Conservation (phyloP, 2,888 invertebrate species). For the Cosmia pyralina region DNA sequence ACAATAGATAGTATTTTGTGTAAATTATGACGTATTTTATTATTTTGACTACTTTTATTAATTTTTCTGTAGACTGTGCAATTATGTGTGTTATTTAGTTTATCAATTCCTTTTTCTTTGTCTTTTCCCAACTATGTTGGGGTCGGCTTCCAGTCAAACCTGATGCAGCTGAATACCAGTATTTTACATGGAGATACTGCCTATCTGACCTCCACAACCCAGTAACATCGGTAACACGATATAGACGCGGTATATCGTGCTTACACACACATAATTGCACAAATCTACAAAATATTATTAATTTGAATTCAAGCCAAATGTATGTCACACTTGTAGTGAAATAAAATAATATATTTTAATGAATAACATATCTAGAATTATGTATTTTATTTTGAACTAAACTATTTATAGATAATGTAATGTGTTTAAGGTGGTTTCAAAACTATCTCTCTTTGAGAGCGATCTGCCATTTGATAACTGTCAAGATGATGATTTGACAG, state of each 20-base stretch:
- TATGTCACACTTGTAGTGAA: constrained; percentile 1
- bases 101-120: neutral
- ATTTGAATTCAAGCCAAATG: constrained; percentile 28
- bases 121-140: neutral
- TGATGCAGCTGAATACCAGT: neutral
- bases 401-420: neutral
- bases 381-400: neutral
- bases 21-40: constrained; percentile 2
- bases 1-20: constrained; percentile 18
- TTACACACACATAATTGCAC: constrained; percentile 1
- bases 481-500: neutral
- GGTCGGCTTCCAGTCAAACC: neutral
- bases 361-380: constrained; percentile 35
- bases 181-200: neutral
- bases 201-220: neutral
- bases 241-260: neutral
- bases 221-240: neutral
- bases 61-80: constrained; percentile 13
- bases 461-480: neutral
- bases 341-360: constrained; percentile 26
- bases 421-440: neutral
- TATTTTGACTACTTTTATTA: constrained; percentile 2
- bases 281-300: constrained; percentile 7
- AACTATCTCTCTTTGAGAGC: neutral
- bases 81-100: neutral